Evolutionary conservation across 2,113 vertebrate species (phyloP).

Genomic region (Phaethon lepturus): DNA sequence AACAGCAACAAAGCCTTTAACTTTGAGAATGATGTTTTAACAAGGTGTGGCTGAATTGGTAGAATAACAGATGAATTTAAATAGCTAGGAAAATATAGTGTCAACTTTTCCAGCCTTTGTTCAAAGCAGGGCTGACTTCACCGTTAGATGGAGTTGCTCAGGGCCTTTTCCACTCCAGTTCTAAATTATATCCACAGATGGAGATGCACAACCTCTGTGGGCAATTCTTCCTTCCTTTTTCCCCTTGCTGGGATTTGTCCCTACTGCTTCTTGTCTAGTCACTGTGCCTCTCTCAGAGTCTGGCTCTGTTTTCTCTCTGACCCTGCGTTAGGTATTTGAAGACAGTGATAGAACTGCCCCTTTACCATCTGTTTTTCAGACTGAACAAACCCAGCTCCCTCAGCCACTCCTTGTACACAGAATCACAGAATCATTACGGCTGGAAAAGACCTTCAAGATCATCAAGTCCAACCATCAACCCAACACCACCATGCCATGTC

Average conservation of each 20-base stretch:
- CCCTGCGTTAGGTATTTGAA: neutral
- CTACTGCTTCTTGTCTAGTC: neutral
- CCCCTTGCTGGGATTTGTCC: neutral
- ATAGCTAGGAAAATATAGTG: neutral
- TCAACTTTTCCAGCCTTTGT: neutral
- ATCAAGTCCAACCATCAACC: too few species aligned
- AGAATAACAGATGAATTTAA: neutral
- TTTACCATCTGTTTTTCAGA: neutral
- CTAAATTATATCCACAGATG: neutral
- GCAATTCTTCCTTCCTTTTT: neutral
- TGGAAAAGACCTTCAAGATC: too few species aligned
- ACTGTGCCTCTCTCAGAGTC: neutral
- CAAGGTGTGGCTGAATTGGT: neutral
- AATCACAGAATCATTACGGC: too few species aligned
- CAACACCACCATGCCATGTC: too few species aligned
- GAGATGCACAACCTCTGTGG: neutral
- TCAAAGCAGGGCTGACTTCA: neutral
- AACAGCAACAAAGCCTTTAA: neutral
- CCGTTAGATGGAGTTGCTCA: neutral
- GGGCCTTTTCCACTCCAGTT: neutral
- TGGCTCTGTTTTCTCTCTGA: neutral
- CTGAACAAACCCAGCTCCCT: neutral
- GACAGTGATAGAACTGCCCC: neutral
- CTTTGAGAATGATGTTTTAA: rapidly evolving
- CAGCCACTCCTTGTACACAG: neutral